phyloP scores from a whole-genome alignment of 2,797 vertebrate species.

The Sarcoramphus papa region DNA sequence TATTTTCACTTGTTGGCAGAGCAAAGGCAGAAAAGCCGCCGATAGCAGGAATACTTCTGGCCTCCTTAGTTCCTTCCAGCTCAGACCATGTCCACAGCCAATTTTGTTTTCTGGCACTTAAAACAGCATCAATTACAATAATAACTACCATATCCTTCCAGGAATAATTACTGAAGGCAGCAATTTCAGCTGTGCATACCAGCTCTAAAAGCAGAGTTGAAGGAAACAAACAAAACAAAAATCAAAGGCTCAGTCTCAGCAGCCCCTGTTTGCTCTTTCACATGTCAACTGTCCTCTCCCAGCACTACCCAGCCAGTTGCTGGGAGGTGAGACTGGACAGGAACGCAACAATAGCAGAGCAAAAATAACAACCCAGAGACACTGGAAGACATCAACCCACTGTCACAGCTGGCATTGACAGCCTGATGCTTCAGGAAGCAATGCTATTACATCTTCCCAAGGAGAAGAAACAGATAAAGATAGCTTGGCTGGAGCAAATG shows the following conservation, averaged over 20 bases:
- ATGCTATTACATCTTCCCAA: background rate
- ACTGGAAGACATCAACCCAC: background rate
- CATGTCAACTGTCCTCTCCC: background rate
- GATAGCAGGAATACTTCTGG: background rate
- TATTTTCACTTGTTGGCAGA: background rate
- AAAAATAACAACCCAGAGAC: background rate
- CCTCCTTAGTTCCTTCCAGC: background rate
- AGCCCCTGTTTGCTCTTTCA: background rate
- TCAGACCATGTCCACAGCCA: background rate
- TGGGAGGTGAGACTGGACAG: background rate
- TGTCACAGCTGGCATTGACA: constrained; percentile 28
- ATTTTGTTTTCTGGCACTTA: background rate
- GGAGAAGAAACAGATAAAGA: background rate
- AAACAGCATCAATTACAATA: background rate
- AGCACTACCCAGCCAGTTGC: background rate
- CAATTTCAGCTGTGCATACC: background rate
- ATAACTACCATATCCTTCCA: background rate
- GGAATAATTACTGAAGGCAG: background rate
- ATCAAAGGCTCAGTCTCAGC: background rate
- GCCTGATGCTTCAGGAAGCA: background rate
- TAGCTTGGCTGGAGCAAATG: background rate
- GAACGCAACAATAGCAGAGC: background rate
- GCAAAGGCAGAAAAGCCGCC: background rate
- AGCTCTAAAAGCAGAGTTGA: background rate
- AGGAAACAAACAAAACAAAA: background rate